Conservation (phyloP, 2,888 invertebrate genomes). For the Trisateles emortualis region DNA sequence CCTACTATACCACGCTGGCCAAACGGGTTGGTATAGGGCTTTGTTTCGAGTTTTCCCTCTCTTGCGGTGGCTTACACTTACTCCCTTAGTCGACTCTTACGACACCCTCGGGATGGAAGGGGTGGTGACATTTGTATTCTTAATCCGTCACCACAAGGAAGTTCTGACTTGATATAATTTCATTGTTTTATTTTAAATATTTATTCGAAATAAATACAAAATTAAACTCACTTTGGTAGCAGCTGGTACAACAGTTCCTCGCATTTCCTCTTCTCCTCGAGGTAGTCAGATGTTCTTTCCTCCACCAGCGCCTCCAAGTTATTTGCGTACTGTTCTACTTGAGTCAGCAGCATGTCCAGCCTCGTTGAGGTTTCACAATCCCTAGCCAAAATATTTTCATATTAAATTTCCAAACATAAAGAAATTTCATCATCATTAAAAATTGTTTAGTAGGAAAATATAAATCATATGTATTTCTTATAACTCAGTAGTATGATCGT, state of each 20-base stretch:
- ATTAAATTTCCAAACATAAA: too few species aligned
- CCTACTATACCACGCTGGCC: too few species aligned
- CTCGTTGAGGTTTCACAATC: conserved; percentile 97
- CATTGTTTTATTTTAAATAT: not conserved
- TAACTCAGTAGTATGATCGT: not conserved
- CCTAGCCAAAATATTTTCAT: conserved; percentile 77
- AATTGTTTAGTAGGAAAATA: too few species aligned
- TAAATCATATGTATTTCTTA: not conserved
- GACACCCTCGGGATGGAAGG: too few species aligned
- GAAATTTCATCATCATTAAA: too few species aligned
- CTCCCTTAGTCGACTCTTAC: too few species aligned
- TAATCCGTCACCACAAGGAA: too few species aligned
- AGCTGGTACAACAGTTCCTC: conserved; percentile 98
- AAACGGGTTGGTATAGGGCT: too few species aligned
- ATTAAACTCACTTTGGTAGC: conserved; percentile 92
- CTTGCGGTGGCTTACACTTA: too few species aligned
- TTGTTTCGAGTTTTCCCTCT: too few species aligned
- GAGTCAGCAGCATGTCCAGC: conserved; percentile 96
- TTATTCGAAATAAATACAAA: not conserved
- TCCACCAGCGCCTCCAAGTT: conserved; percentile 98
- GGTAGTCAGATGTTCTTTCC: conserved; percentile 98
- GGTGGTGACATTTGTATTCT: too few species aligned
- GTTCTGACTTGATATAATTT: not conserved
- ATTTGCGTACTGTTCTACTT: conserved; percentile 99
- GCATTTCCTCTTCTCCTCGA: conserved; percentile 99